Percentiles rank a stretch among this genome's conserved stretches.
Evolutionary conservation across 2,888 invertebrate species (phyloP).

Genomic region (Seira sanloemensis): DNA sequence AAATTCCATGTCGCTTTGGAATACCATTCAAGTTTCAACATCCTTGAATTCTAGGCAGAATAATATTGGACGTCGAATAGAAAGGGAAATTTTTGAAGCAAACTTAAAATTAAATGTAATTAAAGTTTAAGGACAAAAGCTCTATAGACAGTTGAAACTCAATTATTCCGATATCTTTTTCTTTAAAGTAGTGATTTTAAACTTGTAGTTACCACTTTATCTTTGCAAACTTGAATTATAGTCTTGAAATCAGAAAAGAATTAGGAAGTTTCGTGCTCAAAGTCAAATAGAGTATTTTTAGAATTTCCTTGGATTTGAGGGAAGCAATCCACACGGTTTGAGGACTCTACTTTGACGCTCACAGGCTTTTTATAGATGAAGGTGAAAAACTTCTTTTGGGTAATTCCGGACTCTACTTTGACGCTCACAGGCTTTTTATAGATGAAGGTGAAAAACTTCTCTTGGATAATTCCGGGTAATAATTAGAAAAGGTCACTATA

Average conservation of each 20-base stretch:
- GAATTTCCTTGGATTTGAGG: neutral
- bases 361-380: slow-evolving; percentile 4
- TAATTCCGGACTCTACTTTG: neutral
- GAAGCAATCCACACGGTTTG: neutral
- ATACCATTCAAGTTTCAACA: too few species aligned
- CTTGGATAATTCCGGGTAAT: neutral
- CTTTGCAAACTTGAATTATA: too few species aligned
- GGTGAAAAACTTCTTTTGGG: neutral
- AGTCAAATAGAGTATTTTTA: neutral
- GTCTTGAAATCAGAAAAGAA: neutral
- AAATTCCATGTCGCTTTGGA: too few species aligned
- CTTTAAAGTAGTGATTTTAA: too few species aligned
- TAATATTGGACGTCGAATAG: too few species aligned
- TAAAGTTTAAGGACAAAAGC: too few species aligned
- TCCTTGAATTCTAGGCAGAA: too few species aligned
- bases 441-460: neutral
- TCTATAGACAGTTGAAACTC: too few species aligned
- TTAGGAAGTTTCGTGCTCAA: neutral
- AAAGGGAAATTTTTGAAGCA: too few species aligned
- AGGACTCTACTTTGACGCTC: neutral
- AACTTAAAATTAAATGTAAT: too few species aligned
- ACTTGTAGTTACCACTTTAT: too few species aligned
- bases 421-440: slow-evolving; percentile 7
- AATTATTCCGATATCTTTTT: too few species aligned
- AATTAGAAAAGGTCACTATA: neutral